Base-by-base conservation (phyloP, 2,797 vertebrate species). In the Glyptemys insculpta region DNA sequence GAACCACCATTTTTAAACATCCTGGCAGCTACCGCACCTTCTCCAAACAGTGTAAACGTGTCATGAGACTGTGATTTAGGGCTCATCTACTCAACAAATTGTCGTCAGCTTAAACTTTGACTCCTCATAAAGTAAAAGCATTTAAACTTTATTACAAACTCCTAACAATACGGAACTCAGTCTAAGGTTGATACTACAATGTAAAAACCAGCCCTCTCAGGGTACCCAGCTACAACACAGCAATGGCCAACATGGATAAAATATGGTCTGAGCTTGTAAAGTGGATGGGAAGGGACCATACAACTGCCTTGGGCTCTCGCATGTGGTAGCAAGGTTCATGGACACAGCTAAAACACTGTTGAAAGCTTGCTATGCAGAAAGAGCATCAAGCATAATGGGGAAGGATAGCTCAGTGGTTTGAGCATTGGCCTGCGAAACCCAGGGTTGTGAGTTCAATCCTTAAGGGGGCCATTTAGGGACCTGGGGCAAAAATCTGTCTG, bases 21-120 rank as follows among this genome's bases (percentile, higher is more conserved):
- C 27, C 56, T 85, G 49, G 52, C 68, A 49, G 52, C 86, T 83
- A 37, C 62, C 86, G 2, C 29, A 37, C 79, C n/a, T 49, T 82
- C 31, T 93, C 89, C 90, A 93, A 57, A 79, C 56, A 76, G 44
- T 18, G 68, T 37, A 41, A 23, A 41, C 37, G 21, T 23, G 27
- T 25, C 25, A 47, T 49, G 79, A 90, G 94, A 86, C 54, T 21
- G 52, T 50, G n/a, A 47, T 47, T 91, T 95, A 90, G 84, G 34
- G 76, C 53, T 79, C 31, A 50, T 81, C 59, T 86, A 16, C 52
- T 83, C 74, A 49, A 62, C 59, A 62, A 50, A 9, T 5, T 49
- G 41, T n/a, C 90, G 80, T 56, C 93, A 91, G 85, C 83, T 85
- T 88, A 57, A 31, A 49, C 34, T 57, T 49, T 31, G 82, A 12